Conservation (phyloP, 1,140 invertebrate genomes). For the Drosophila rhopaloa region DNA sequence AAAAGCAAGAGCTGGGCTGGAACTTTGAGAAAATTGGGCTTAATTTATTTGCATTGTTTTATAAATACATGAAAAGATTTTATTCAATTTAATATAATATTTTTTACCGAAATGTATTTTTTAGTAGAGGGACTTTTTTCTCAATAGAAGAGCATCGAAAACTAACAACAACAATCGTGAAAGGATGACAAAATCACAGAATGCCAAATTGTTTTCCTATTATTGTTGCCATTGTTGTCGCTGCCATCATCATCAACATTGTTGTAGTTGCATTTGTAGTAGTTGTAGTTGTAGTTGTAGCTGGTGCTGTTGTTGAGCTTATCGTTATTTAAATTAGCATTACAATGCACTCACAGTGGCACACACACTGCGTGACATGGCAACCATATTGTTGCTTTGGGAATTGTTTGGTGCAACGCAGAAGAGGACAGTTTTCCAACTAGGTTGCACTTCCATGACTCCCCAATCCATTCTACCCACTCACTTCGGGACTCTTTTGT, state of each 20-base stretch:
- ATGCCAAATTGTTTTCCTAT: constrained; percentile 81
- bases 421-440: constrained; percentile 21
- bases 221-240: constrained; percentile 74
- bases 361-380: constrained; percentile 19
- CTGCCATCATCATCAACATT: constrained; percentile 24
- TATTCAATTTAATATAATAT: not conserved
- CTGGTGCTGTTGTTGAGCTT: constrained; percentile 63
- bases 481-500: not conserved
- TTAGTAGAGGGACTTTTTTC: not conserved
- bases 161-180: constrained; percentile 36
- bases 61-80: too few relatives aligned
- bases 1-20: too few relatives aligned
- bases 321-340: constrained; percentile 82
- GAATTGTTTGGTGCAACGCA: constrained; percentile 33
- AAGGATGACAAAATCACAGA: constrained; percentile 70
- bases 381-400: constrained; percentile 64
- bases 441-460: constrained; percentile 39
- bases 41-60: too few relatives aligned
- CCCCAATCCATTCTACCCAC: not conserved
- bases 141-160: not conserved
- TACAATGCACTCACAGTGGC: constrained; percentile 60
- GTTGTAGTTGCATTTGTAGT: constrained; percentile 20
- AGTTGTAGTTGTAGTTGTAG: constrained; percentile 27
- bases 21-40: too few relatives aligned
- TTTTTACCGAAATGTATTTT: not conserved